Evolutionary conservation across 1,140 invertebrate genomes (phyloP).

Genomic region (Bombus cullumanus): DNA sequence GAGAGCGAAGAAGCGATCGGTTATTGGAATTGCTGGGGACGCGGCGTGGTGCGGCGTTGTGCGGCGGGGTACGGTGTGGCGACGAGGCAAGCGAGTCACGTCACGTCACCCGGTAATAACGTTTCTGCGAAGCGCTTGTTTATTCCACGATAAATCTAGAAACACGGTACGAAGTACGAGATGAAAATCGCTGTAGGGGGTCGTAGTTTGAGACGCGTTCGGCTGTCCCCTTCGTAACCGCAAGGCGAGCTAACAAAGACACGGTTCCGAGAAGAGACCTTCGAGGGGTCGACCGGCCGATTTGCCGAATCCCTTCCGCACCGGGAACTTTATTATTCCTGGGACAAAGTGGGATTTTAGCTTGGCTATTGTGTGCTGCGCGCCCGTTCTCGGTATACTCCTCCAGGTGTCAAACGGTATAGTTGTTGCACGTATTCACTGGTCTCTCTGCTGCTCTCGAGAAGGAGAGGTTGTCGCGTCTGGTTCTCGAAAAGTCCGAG

Average conservation of each 20-base stretch:
- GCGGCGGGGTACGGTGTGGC: neutral
- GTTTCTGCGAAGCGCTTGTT: slow-evolving; percentile 57
- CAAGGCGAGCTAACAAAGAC: slow-evolving; percentile 58
- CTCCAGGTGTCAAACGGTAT: slow-evolving; percentile 69
- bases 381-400: neutral
- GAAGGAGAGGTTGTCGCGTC: neutral
- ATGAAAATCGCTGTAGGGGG: slow-evolving; percentile 49
- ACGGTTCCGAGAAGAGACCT: slow-evolving; percentile 48
- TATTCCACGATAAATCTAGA: slow-evolving; percentile 64
- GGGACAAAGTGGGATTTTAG: slow-evolving; percentile 62
- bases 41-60: neutral
- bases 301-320: slow-evolving; percentile 46
- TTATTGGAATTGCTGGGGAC: neutral
- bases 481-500: slow-evolving; percentile 19
- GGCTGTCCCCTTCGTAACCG: slow-evolving; percentile 49
- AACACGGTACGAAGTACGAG: slow-evolving; percentile 35
- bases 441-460: neutral
- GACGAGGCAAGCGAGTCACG: neutral
- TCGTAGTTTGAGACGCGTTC: slow-evolving; percentile 34
- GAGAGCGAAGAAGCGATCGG: slow-evolving; percentile 3
- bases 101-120: slow-evolving; percentile 40
- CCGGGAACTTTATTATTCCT: slow-evolving; percentile 65
- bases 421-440: slow-evolving; percentile 54
- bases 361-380: slow-evolving; percentile 32
- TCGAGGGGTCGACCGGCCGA: slow-evolving; percentile 34